Conservation (phyloP, 2,888 invertebrate species). For the Oscheius myriophilus region DNA sequence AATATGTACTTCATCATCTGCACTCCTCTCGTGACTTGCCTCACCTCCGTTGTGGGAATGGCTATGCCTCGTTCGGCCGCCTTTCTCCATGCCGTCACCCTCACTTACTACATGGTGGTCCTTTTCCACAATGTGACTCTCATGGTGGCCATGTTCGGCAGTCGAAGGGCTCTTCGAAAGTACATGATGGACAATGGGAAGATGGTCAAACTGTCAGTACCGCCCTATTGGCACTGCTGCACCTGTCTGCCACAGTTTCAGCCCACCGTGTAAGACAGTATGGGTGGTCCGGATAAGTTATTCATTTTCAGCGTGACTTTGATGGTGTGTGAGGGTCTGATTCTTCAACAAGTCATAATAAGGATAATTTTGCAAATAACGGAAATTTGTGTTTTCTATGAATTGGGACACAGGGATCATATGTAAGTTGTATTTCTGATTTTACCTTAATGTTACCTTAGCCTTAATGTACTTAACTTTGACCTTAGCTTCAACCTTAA, state of each 20-base stretch:
- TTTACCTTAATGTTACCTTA: background rate
- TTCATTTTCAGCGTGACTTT: background rate
- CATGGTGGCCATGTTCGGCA: slow-evolving; percentile 23
- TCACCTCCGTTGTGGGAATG: slow-evolving; percentile 15
- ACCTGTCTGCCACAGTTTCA: slow-evolving; percentile 11
- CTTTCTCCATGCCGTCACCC: slow-evolving; percentile 17
- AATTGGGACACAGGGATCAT: slow-evolving; percentile 14
- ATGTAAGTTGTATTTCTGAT: background rate
- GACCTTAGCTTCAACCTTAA: no score
- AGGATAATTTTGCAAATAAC: slow-evolving; percentile 19
- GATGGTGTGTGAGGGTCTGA: slow-evolving; percentile 21
- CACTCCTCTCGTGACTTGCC: slow-evolving; percentile 14
- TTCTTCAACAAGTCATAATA: slow-evolving; percentile 20
- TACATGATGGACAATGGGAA: slow-evolving; percentile 14
- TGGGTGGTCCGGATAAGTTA: background rate
- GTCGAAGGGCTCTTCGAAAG: slow-evolving; percentile 7
- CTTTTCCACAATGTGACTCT: slow-evolving; percentile 14
- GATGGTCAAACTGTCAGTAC: slow-evolving; percentile 11
- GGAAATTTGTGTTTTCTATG: slow-evolving; percentile 20
- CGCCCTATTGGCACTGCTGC: slow-evolving; percentile 12
- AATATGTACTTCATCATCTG: slow-evolving; percentile 23
- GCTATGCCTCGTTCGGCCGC: slow-evolving; percentile 19
- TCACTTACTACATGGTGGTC: slow-evolving; percentile 23
- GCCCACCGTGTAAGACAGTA: background rate
- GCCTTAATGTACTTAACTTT: no score